These are phyloP conservation scores for Cynodonichthys magdalenae DNA, from an alignment of 2,797 vertebrate genomes.

Conservation along the genomic window DNA sequence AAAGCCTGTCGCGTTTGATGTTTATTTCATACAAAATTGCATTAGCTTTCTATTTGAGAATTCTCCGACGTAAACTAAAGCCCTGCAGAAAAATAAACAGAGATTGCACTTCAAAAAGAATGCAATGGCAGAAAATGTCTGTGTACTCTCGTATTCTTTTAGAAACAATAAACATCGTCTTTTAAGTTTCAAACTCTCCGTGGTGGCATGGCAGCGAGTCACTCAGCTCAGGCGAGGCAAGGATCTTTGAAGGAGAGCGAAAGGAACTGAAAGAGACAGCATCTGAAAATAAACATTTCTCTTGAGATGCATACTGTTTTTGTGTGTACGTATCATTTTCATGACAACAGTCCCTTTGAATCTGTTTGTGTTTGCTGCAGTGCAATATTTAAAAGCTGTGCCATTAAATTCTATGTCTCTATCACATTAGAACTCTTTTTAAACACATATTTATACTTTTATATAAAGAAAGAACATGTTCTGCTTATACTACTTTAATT, in stretches of 20 bases:
- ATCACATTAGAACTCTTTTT: constrained; percentile 14
- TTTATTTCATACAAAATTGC: constrained; percentile 50
- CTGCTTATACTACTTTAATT: constrained; percentile 30
- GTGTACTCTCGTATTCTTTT: constrained; percentile 67
- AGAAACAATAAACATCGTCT: constrained; percentile 75
- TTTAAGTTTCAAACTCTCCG: constrained; percentile 72
- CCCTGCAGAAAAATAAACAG: constrained; percentile 71
- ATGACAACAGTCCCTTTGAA: constrained; percentile 59
- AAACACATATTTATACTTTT: constrained; percentile 23
- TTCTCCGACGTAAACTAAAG: constrained; percentile 68
- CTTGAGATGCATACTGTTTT: constrained; percentile 59
- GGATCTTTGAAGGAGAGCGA: constrained; percentile 69
- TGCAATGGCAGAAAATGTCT: constrained; percentile 62
- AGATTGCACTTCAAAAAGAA: constrained; percentile 69
- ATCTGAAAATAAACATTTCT: constrained; percentile 74
- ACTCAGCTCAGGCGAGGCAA: constrained; percentile 54
- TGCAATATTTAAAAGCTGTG: constrained; percentile 41
- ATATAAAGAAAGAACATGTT: constrained; percentile 27
- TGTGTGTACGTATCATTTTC: constrained; percentile 56
- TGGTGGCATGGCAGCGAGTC: constrained; percentile 56
- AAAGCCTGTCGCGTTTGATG: constrained; percentile 43
- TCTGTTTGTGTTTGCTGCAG: constrained; percentile 16
- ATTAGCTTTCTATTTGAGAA: constrained; percentile 53
- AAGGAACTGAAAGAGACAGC: constrained; percentile 58
- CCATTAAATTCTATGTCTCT: constrained; percentile 30